Evolutionary conservation across 2,888 invertebrate species (phyloP).

Genomic region (Drosophila flavopinicola): DNA sequence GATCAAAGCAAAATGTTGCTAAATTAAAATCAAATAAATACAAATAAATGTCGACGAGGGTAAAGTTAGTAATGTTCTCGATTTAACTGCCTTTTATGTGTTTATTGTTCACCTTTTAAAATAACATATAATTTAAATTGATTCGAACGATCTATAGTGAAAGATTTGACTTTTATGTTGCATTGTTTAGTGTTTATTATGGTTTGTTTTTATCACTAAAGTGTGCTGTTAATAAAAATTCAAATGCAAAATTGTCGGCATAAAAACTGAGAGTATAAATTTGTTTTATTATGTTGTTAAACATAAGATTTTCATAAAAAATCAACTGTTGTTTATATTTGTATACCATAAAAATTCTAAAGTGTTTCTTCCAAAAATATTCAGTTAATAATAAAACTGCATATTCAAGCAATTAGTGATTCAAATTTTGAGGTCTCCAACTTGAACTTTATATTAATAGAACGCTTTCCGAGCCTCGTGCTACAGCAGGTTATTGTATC

Average conservation of each 20-base stretch:
- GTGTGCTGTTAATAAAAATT: no score
- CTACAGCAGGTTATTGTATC: conserved; percentile 30
- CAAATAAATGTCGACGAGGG: background rate
- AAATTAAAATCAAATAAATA: conserved; percentile 35
- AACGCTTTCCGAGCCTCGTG: conserved; percentile 18
- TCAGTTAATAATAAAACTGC: conserved; percentile 18
- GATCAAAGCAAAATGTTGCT: conserved; percentile 50
- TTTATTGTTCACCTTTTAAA: background rate
- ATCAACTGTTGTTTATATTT: no score
- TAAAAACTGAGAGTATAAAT: no score
- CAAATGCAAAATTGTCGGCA: no score
- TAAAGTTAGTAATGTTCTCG: background rate
- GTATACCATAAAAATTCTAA: no score
- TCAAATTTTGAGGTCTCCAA: conserved; percentile 34
- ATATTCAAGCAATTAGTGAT: conserved; percentile 44
- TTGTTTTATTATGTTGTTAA: no score
- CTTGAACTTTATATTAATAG: conserved; percentile 22
- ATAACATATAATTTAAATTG: background rate
- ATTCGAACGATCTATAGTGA: no score
- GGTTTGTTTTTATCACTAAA: no score
- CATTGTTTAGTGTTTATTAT: no score
- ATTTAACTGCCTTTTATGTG: conserved; percentile 7
- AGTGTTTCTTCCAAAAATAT: background rate
- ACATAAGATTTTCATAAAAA: no score
- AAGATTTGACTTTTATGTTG: no score